Conservation (phyloP, 2,888 invertebrate genomes). For the Lithodes maja region DNA sequence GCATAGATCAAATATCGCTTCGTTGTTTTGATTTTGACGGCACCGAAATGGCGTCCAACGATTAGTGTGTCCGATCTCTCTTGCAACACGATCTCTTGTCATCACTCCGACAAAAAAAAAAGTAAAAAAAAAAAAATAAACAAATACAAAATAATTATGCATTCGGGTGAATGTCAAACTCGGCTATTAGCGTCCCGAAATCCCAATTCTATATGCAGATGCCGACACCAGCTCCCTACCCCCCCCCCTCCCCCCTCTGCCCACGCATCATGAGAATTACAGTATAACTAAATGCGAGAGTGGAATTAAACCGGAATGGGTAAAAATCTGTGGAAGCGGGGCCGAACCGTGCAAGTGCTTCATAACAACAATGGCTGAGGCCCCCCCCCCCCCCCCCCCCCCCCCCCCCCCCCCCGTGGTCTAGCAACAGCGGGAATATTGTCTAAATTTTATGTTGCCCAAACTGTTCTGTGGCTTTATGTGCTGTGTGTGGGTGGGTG, state of each 20-base stretch:
- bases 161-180: background rate
- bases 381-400: background rate
- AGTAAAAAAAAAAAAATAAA: no score
- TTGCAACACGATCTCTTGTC: background rate
- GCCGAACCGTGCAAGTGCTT: constrained; percentile 1
- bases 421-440: background rate
- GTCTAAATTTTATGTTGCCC: background rate
- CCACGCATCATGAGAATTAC: background rate
- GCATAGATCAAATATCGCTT: no score
- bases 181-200: background rate
- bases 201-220: background rate
- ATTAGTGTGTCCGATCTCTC: no score
- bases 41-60: no score
- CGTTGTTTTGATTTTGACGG: no score
- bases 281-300: background rate
- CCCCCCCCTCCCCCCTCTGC: background rate
- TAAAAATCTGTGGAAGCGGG: background rate
- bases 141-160: background rate
- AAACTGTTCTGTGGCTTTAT: background rate
- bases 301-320: background rate
- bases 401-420: background rate
- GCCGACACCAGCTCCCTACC: background rate
- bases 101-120: background rate
- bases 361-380: background rate
- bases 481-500: background rate